Evolutionary conservation across 2,888 invertebrate species (phyloP), one percentile per base, ranked within the genome.

Genomic region (Diaperis boleti): DNA sequence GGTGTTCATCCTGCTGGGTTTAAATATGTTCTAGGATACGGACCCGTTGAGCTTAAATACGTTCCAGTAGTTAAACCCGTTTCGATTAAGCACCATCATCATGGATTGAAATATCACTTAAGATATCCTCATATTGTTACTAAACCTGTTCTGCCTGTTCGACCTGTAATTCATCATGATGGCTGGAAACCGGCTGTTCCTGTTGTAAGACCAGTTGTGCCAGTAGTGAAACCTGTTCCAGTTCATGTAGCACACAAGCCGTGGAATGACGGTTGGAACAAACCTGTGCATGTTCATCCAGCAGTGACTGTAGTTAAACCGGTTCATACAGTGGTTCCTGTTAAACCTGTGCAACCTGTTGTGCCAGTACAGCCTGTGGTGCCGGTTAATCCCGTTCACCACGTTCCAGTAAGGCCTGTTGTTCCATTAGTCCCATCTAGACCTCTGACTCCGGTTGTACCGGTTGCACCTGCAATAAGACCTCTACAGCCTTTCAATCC

Each of bases 11-110:
- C 76, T 4, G 55, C 69, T 10, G 77, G 77, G 6, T 65, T 67
- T 20, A 78, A 75, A 70, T 72, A 75, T 55, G 59, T 78, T 1
- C 44, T 78, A 7, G 77, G 77, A 11, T 76, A 77, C 42, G 70
- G 74, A 2, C 74, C 76, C 1, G 72, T 78, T 4, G 74, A 76
- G 54, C 50, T 75, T 3, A 76, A 72, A 65, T 73, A 74, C 57
- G 69, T 73, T 7, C 75, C 78, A 10, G 72, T 78, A 3, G 54
- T 77, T 13, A 70, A 72, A 59, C 78, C 77, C 2, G 62, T 78
- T 1, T 65, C 66, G 3, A 62, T 72, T 17, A 71, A 59, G 54
- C 73, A 73, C 15, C 60, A 63, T 35, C 57, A 66, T 14, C 44
- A 55, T 37, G 22, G 39, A 13, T 26, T 29, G 7, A 41, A 49